Conservation (phyloP, 1,140 invertebrate genomes). For the Telenomus remus region DNA sequence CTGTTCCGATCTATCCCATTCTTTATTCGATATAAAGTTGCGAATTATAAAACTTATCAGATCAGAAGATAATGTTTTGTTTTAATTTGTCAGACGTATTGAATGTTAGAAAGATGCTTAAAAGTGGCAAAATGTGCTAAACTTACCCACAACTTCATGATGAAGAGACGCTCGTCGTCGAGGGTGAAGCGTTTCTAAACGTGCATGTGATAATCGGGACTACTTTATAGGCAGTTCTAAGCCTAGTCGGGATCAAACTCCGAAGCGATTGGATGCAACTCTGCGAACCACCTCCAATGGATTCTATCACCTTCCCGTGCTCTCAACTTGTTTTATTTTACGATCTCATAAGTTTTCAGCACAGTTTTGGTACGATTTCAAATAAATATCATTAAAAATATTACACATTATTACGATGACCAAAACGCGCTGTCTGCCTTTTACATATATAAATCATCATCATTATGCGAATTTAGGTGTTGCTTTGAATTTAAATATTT, state of each 20-base stretch:
- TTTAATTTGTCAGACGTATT: too few relatives aligned
- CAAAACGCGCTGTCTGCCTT: too few relatives aligned
- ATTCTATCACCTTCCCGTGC: slow-evolving; percentile 40
- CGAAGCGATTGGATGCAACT: slow-evolving; percentile 67
- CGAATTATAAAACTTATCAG: too few relatives aligned
- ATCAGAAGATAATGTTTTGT: too few relatives aligned
- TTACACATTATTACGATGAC: too few relatives aligned
- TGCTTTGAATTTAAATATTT: too few relatives aligned
- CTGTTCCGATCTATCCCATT: too few relatives aligned
- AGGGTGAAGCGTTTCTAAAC: slow-evolving; percentile 74
- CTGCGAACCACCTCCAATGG: slow-evolving; percentile 57
- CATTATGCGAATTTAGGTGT: too few relatives aligned
- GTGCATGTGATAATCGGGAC: slow-evolving; percentile 69
- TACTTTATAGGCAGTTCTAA: slow-evolving; percentile 72
- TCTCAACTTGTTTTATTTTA: slow-evolving; percentile 39
- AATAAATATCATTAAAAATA: not conserved
- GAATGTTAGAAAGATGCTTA: too few relatives aligned
- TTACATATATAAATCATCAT: too few relatives aligned
- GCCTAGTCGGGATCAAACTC: slow-evolving; percentile 48
- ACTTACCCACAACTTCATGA: slow-evolving; percentile 60
- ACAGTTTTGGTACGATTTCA: not conserved
- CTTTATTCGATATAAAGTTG: too few relatives aligned
- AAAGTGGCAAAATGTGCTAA: too few relatives aligned
- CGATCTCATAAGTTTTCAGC: slow-evolving; percentile 9
- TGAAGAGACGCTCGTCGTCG: slow-evolving; percentile 58